phyloP scores from a whole-genome alignment of 1,140 invertebrate species.

The Lysiphlebus fabarum region DNA sequence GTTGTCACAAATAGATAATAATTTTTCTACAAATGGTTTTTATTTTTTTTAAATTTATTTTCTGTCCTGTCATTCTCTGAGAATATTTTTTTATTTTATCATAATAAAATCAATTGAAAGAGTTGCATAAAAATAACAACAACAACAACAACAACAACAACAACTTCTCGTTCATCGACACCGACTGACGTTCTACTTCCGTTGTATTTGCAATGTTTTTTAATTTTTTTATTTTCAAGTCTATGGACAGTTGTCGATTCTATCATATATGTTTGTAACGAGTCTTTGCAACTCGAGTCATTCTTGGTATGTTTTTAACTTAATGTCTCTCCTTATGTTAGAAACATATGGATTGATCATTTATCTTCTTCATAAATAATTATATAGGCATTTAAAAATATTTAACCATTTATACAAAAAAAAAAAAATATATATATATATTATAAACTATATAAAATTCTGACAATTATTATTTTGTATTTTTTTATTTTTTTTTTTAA shows the following conservation, averaged over 20 bases:
- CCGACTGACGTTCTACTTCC: slow-evolving; percentile 17
- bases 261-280: slow-evolving; percentile 17
- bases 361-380: too few relatives aligned
- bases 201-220: slow-evolving; percentile 5
- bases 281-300: slow-evolving; percentile 2
- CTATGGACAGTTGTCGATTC: slow-evolving; percentile 8
- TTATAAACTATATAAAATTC: too few relatives aligned
- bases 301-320: slow-evolving; percentile 15
- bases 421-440: too few relatives aligned
- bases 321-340: neutral
- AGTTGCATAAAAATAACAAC: too few relatives aligned
- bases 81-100: neutral
- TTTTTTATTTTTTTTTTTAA: neutral
- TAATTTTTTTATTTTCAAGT: neutral
- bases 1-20: too few relatives aligned
- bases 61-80: too few relatives aligned
- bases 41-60: too few relatives aligned
- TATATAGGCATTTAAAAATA: too few relatives aligned
- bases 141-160: neutral
- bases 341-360: too few relatives aligned
- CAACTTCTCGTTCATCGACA: slow-evolving; percentile 18
- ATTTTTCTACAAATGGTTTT: too few relatives aligned
- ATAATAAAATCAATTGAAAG: neutral
- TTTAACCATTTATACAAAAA: neutral
- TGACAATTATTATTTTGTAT: neutral